Percentiles rank a stretch among this genome's conserved stretches.
Evolutionary conservation across 2,113 vertebrate species (phyloP).

Genomic region (Oriolus oriolus): DNA sequence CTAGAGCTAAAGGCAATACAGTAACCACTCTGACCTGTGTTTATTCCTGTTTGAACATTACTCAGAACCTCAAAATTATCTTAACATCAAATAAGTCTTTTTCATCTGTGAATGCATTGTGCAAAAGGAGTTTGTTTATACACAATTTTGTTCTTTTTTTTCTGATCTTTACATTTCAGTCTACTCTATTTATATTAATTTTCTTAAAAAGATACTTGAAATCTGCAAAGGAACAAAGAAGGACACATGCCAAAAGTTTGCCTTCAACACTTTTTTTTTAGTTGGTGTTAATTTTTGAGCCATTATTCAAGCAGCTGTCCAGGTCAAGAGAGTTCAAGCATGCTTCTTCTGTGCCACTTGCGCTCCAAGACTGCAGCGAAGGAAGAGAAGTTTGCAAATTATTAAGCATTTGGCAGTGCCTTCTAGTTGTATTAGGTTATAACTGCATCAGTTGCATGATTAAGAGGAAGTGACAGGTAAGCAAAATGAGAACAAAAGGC

Average conservation of each 20-base stretch:
- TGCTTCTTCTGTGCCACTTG: not conserved
- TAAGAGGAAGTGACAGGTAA: conserved; percentile 44
- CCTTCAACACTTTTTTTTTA: not conserved
- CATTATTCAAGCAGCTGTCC: conserved; percentile 11
- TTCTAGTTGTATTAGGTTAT: conserved; percentile 11
- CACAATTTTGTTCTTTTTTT: not conserved
- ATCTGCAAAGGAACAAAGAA: not conserved
- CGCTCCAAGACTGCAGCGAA: not conserved
- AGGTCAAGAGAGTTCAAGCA: not conserved
- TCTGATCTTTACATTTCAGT: not conserved
- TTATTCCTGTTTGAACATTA: not conserved
- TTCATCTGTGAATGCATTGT: not conserved
- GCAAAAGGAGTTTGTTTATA: not conserved
- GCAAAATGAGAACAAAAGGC: conserved; percentile 47
- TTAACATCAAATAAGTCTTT: not conserved
- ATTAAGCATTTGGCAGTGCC: conserved; percentile 10
- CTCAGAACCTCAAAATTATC: not conserved
- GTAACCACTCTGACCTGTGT: not conserved
- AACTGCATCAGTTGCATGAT: not conserved
- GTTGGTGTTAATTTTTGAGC: not conserved
- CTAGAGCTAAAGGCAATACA: not conserved
- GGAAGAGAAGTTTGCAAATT: not conserved
- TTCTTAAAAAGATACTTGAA: not conserved
- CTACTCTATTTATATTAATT: not conserved
- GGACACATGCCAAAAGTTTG: not conserved